These are phyloP conservation scores for Kryptolebias marmoratus DNA, from an alignment of 2,113 vertebrate species.

Conservation along the genomic window DNA sequence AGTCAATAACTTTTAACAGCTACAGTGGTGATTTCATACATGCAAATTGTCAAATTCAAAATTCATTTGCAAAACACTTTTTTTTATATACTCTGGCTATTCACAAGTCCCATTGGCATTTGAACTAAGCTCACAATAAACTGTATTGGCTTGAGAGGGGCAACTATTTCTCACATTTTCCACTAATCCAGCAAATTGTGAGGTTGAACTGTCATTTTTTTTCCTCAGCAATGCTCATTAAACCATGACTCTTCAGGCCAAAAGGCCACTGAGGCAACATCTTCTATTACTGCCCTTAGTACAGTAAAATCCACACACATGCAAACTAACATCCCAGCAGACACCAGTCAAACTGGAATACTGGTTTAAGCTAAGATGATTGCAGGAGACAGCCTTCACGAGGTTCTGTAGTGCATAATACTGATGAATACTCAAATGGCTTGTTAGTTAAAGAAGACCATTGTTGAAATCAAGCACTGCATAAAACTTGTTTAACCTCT, in stretches of 20 bases:
- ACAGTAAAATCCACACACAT: conserved; percentile 59
- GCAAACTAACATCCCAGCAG: conserved; percentile 58
- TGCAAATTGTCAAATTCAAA: background rate
- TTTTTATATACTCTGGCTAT: background rate
- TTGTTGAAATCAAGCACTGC: conserved; percentile 44
- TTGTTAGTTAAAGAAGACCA: conserved; percentile 64
- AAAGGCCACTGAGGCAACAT: conserved; percentile 70
- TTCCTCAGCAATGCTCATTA: conserved; percentile 79
- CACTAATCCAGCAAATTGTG: conserved; percentile 71
- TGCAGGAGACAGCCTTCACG: conserved; percentile 48
- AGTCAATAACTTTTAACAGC: too few species aligned
- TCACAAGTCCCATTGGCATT: conserved; percentile 12
- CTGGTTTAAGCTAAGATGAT: conserved; percentile 59
- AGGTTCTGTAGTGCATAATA: conserved; percentile 58
- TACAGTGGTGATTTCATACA: too few species aligned
- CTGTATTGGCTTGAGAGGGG: conserved; percentile 45
- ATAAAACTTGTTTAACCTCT: conserved; percentile 53
- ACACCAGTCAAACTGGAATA: conserved; percentile 55
- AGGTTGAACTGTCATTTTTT: conserved; percentile 75
- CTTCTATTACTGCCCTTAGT: conserved; percentile 73
- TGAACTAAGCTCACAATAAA: conserved; percentile 33
- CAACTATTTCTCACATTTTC: conserved; percentile 69
- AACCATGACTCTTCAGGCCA: conserved; percentile 76
- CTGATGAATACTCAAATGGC: conserved; percentile 71
- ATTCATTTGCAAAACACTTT: background rate